phyloP scores from a whole-genome alignment of 2,888 invertebrate genomes.

The Lumbricus terrestris region DNA sequence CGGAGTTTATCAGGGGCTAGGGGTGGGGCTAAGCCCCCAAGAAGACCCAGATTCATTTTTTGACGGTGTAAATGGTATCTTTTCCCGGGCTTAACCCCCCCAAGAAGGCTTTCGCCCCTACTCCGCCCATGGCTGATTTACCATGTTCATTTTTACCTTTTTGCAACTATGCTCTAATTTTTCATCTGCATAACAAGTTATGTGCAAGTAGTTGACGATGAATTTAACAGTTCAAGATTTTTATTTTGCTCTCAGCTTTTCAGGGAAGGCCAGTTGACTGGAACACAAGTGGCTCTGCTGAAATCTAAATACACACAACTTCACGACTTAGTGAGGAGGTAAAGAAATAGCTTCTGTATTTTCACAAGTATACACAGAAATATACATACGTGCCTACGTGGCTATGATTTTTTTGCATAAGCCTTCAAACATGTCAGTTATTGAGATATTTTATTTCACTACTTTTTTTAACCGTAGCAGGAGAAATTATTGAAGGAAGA shows the following conservation, averaged over 20 bases:
- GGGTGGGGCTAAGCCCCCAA: too few relatives aligned
- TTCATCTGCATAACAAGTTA: neutral
- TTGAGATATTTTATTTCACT: neutral
- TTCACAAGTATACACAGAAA: neutral
- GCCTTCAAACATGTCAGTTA: neutral
- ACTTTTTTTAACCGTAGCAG: too few relatives aligned
- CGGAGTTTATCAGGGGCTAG: too few relatives aligned
- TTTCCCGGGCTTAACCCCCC: too few relatives aligned
- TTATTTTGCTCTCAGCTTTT: constrained; percentile 33
- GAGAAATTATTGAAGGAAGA: too few relatives aligned
- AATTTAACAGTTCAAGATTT: neutral
- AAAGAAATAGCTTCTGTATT: constrained; percentile 28
- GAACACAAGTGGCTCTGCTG: constrained; percentile 56
- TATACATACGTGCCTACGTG: too few relatives aligned
- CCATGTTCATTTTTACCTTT: neutral
- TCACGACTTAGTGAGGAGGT: constrained; percentile 56
- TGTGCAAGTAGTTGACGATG: neutral
- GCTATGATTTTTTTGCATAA: neutral
- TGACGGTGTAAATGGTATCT: too few relatives aligned
- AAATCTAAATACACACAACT: constrained; percentile 59
- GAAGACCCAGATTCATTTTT: too few relatives aligned
- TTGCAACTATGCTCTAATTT: too few relatives aligned
- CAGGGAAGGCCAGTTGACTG: constrained; percentile 56
- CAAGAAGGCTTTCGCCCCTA: too few relatives aligned
- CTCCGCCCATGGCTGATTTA: too few relatives aligned